These are phyloP conservation scores for Circaetus cinerascens DNA, from an alignment of 2,113 vertebrate genomes.

Conservation along the genomic window DNA sequence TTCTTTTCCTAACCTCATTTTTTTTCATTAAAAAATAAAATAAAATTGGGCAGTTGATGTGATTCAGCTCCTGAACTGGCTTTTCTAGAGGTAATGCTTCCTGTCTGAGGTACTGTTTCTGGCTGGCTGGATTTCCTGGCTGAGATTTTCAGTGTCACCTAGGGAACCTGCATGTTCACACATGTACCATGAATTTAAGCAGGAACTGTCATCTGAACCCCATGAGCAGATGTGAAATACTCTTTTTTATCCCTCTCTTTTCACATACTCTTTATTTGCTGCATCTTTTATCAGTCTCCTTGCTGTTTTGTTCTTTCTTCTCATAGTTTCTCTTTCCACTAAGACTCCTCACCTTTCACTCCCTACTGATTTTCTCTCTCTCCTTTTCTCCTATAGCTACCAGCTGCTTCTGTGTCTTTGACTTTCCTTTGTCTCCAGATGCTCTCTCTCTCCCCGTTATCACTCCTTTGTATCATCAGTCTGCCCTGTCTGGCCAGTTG, in stretches of 20 bases:
- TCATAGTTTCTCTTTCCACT: not conserved
- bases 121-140: constrained; percentile 42
- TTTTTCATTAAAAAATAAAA: constrained; percentile 31
- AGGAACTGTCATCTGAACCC: constrained; percentile 16
- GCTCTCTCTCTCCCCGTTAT: not conserved
- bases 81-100: constrained; percentile 28
- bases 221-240: constrained; percentile 20
- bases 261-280: not conserved
- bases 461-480: not conserved
- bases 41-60: not conserved
- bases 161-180: not conserved
- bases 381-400: not conserved
- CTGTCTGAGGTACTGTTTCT: constrained; percentile 33
- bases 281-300: not conserved
- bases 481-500: not conserved
- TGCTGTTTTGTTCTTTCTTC: not conserved
- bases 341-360: not conserved
- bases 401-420: not conserved
- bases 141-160: constrained; percentile 34
- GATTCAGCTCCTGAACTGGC: constrained; percentile 40
- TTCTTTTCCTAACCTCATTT: constrained; percentile 17
- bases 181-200: constrained; percentile 11
- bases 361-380: not conserved
- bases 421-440: not conserved
- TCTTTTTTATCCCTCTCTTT: not conserved